Evolutionary conservation across 2,888 invertebrate genomes (phyloP).

Genomic region (Drosophila peninsularis): DNA sequence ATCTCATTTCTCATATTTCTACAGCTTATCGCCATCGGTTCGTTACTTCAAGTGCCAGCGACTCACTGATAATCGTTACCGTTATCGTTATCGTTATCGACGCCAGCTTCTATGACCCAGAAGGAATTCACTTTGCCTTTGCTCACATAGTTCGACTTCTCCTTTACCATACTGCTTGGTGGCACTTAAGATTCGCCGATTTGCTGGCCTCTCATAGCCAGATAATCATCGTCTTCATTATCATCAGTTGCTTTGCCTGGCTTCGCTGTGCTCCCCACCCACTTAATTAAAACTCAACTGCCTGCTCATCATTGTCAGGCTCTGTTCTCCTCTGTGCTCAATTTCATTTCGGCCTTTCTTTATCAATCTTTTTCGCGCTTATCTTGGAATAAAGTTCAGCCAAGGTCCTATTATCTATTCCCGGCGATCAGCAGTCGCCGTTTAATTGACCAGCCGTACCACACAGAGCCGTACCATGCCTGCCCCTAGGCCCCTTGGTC

Average conservation of each 20-base stretch:
- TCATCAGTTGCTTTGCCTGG: constrained; percentile 3
- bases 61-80: constrained; percentile 56
- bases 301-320: constrained; percentile 21
- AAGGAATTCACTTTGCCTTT: constrained; percentile 15
- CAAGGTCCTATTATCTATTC: constrained; percentile 82
- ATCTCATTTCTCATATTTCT: constrained; percentile 65
- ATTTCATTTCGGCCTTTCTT: constrained; percentile 65
- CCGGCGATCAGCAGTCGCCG: constrained; percentile 75
- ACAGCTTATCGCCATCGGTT: constrained; percentile 66
- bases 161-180: not conserved
- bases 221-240: constrained; percentile 52
- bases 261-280: constrained; percentile 55
- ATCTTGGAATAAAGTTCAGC: constrained; percentile 82
- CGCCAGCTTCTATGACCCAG: constrained; percentile 11
- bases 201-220: constrained; percentile 23
- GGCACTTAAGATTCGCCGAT: constrained; percentile 34
- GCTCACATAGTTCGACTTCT: not conserved
- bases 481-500: not conserved
- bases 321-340: constrained; percentile 18
- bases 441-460: constrained; percentile 23
- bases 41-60: constrained; percentile 56
- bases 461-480: constrained; percentile 6
- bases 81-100: constrained; percentile 71
- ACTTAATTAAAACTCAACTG: constrained; percentile 67
- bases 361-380: constrained; percentile 81